These are phyloP conservation scores for Catostomus latipinnis DNA, from an alignment of 2,797 vertebrate genomes.

Conservation along the genomic window DNA sequence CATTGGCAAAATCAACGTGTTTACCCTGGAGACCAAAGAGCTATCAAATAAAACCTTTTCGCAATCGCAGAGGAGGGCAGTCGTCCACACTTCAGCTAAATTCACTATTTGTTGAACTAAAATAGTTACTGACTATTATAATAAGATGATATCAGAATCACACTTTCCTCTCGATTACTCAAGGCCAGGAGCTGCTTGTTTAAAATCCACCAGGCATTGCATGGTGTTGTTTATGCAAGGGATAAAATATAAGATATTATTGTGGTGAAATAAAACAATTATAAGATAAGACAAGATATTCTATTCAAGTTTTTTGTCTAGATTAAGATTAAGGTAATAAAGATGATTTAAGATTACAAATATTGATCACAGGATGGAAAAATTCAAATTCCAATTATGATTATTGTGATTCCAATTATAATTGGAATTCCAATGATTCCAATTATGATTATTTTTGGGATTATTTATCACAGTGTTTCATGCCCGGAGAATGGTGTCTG, in stretches of 20 bases:
- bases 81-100: conserved; percentile 26
- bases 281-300: not conserved
- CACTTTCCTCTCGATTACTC: conserved; percentile 55
- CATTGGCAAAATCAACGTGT: conserved; percentile 43
- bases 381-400: no score
- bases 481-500: no score
- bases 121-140: conserved; percentile 39
- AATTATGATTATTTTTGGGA: no score
- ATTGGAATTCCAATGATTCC: no score
- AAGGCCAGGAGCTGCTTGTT: conserved; percentile 51
- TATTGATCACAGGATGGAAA: no score
- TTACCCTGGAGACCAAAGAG: conserved; percentile 41
- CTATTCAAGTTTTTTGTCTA: no score
- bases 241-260: not conserved
- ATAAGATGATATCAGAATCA: conserved; percentile 49
- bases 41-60: conserved; percentile 30
- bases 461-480: no score
- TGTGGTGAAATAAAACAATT: not conserved
- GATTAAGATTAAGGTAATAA: not conserved
- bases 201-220: conserved; percentile 44
- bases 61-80: conserved; percentile 26
- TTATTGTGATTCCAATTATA: no score
- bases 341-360: no score
- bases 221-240: conserved; percentile 2
- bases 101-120: conserved; percentile 32